Conservation (phyloP, 2,888 invertebrate species). For the Mongoloraphidia duomilia region DNA sequence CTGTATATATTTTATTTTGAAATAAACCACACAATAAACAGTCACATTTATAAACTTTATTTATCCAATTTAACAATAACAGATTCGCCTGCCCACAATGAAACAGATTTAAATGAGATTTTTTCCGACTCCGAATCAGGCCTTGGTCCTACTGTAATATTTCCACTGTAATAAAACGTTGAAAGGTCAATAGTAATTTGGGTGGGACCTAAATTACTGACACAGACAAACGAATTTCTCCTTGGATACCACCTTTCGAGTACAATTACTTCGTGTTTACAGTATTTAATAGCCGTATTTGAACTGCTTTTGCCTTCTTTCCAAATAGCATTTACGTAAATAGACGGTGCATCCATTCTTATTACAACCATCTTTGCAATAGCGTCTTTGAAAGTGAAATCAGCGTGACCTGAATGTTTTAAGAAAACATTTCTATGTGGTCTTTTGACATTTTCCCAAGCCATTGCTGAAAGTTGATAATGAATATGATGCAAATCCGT, state of each 20-base stretch:
- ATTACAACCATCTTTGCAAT: conserved; percentile 44
- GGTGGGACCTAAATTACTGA: conserved; percentile 52
- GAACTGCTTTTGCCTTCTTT: conserved; percentile 47
- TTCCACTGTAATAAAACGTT: conserved; percentile 60
- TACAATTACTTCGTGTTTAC: conserved; percentile 45
- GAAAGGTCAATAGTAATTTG: conserved; percentile 55
- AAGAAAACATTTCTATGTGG: conserved; percentile 7
- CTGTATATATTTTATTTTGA: conserved; percentile 19
- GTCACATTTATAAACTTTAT: conserved; percentile 20
- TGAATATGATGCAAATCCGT: conserved; percentile 41
- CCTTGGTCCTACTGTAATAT: conserved; percentile 37
- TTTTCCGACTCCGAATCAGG: conserved; percentile 27
- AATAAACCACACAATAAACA: not conserved
- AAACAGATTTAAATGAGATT: conserved; percentile 39
- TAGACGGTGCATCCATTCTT: conserved; percentile 48
- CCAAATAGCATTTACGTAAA: conserved; percentile 55
- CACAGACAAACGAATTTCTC: conserved; percentile 58
- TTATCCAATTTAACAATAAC: conserved; percentile 47
- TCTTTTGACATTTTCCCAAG: conserved; percentile 33
- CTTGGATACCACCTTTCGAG: conserved; percentile 70
- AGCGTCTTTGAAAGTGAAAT: conserved; percentile 37
- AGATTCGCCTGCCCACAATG: conserved; percentile 43
- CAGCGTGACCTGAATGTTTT: conserved; percentile 22
- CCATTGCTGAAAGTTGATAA: conserved; percentile 57
- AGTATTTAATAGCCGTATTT: conserved; percentile 53